Percentiles rank a stretch among this genome's conserved stretches.
Evolutionary conservation across 2,888 invertebrate species (phyloP).

Genomic region (Plusia festucae): DNA sequence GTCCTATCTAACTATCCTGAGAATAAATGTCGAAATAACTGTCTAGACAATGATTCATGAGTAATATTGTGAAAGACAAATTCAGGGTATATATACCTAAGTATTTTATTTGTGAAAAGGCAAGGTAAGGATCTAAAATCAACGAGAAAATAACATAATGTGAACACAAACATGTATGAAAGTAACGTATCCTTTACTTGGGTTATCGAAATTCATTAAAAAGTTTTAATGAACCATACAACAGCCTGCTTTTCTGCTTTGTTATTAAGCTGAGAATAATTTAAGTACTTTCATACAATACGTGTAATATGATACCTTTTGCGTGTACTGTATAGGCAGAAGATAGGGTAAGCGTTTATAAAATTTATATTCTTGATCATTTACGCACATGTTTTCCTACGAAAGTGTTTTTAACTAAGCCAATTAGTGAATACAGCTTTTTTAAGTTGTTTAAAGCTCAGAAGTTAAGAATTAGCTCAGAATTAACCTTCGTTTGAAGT

Average conservation of each 20-base stretch:
- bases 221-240: constrained; percentile 56
- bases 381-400: too few relatives aligned
- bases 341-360: neutral
- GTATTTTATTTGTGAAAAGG: neutral
- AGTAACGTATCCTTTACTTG: constrained; percentile 21
- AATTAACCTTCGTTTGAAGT: constrained; percentile 5
- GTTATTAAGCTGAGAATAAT: constrained; percentile 14
- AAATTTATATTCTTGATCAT: too few relatives aligned
- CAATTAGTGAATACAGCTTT: constrained; percentile 2
- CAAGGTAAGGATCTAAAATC: neutral
- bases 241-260: constrained; percentile 11
- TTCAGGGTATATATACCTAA: too few relatives aligned
- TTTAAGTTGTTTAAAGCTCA: constrained; percentile 4
- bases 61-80: too few relatives aligned
- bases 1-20: too few relatives aligned
- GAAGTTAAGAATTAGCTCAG: constrained; percentile 1
- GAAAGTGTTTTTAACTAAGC: constrained; percentile 1
- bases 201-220: constrained; percentile 53
- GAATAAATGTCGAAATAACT: too few relatives aligned
- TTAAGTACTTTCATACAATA: constrained; percentile 7
- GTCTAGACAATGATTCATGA: too few relatives aligned
- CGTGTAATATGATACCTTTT: neutral
- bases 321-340: neutral
- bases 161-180: constrained; percentile 5
- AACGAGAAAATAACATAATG: neutral